Base-by-base conservation (phyloP, 1,140 invertebrate genomes). In the Danaus plexippus region DNA sequence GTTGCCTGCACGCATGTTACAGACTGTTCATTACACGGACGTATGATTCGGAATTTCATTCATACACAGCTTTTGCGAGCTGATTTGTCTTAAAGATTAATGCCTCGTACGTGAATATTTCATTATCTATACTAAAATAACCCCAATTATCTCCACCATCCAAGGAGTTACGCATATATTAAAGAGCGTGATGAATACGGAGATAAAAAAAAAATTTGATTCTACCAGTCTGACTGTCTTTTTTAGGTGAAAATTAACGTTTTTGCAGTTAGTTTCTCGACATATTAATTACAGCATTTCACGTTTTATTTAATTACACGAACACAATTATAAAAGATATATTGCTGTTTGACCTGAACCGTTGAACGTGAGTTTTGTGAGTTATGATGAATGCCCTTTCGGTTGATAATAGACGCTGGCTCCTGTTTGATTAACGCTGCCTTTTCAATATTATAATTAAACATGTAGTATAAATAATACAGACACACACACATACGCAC, bases 301-400 rank as follows among this genome's bases (percentile, higher is more conserved):
- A 50, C 43, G 46, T 4, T 48, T 57, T 18, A 56, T 40, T 62
- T 58, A 54, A 75, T 71, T 69, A 64, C 67, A 64, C 57, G 55
- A 41, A 63, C 22, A 75, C 73, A 86, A 86, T 85, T 85, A 85
- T 82, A 83, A 85, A 83, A 86, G 83, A 84, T 82, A 72, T 77
- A 84, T 84, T 84, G 82, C 82, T 71, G 78, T 71, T 75, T 85
- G 83, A 86, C 83, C 83, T 68, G 74, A 74, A 67, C 77, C 78
- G 71, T 63, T 57, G 52, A 73, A 73, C 81, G 80, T 85, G 77
- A 82, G 80, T 75, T 63, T 56, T 72, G 56, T 47, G 51, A 73
- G 74, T 80, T 84, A 78, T 85, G 80, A 83, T 79, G 75, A 76
- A 83, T 80, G 71, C 59, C 60, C 60, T 71, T 77, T 77, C 67